phyloP scores from a whole-genome alignment of 2,888 invertebrate species.

The Lomographa bimaculata region DNA sequence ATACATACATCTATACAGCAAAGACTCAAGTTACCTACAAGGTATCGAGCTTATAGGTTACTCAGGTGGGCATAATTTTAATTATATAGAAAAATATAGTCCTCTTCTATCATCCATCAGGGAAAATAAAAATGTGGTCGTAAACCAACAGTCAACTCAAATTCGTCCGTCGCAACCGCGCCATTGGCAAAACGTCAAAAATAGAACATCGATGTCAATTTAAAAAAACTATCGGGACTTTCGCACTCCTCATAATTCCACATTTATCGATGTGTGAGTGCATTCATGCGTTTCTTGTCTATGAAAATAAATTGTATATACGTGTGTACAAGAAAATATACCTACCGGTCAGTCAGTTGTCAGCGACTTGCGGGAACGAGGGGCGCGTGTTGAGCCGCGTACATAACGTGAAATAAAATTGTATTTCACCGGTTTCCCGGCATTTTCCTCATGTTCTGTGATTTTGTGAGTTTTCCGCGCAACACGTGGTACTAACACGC shows the following conservation, averaged over 20 bases:
- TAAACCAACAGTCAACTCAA: too few species aligned
- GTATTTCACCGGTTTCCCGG: constrained; percentile 44
- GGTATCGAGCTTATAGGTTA: too few species aligned
- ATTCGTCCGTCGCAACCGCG: constrained; percentile 22
- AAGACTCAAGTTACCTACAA: too few species aligned
- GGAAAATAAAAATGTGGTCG: too few species aligned
- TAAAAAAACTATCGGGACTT: constrained; percentile 39
- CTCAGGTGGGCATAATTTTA: too few species aligned
- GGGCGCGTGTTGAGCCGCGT: constrained; percentile 54
- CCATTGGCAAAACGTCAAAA: constrained; percentile 54
- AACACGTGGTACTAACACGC: constrained; percentile 61
- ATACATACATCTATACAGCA: too few species aligned
- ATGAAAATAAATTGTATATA: constrained; percentile 78
- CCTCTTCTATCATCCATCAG: too few species aligned
- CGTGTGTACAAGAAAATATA: constrained; percentile 64
- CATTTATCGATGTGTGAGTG: constrained; percentile 38
- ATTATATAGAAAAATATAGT: too few species aligned
- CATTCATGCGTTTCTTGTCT: constrained; percentile 62
- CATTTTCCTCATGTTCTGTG: constrained; percentile 27
- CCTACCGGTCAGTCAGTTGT: constrained; percentile 74
- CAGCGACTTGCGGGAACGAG: constrained; percentile 65
- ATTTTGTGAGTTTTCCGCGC: constrained; percentile 40
- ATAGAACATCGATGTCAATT: constrained; percentile 43
- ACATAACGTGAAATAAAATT: constrained; percentile 50
- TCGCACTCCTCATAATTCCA: constrained; percentile 35